phyloP scores from a whole-genome alignment of 1,140 invertebrate genomes.

The Cryptotermes secundus region DNA sequence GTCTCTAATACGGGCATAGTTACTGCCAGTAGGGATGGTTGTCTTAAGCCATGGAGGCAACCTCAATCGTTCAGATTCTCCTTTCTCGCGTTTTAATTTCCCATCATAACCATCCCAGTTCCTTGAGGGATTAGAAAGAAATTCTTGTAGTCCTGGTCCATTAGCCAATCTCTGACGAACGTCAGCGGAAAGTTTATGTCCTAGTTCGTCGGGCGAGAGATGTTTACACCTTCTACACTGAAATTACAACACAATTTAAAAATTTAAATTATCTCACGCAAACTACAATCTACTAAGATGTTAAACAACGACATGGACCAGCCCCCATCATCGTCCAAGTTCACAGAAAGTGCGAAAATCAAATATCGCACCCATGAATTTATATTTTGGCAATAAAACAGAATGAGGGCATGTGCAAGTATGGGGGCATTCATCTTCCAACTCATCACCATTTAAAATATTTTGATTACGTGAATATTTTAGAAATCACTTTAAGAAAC shows the following conservation, averaged over 20 bases:
- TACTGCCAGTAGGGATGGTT: constrained; percentile 87
- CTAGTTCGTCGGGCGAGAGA: not conserved
- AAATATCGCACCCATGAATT: too few relatives aligned
- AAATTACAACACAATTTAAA: not conserved
- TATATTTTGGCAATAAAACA: too few relatives aligned
- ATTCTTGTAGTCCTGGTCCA: constrained; percentile 65
- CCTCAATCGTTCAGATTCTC: constrained; percentile 76
- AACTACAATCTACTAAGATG: too few relatives aligned
- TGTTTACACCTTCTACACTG: not conserved
- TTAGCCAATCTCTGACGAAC: constrained; percentile 47
- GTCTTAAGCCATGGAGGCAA: constrained; percentile 97
- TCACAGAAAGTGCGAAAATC: too few relatives aligned
- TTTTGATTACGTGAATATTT: too few relatives aligned
- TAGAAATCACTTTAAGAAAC: too few relatives aligned
- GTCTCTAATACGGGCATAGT: constrained; percentile 82
- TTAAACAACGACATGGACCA: too few relatives aligned
- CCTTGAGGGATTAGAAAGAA: constrained; percentile 55
- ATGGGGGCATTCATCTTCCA: too few relatives aligned
- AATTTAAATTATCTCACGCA: too few relatives aligned
- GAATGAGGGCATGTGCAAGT: too few relatives aligned
- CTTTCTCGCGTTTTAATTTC: constrained; percentile 81
- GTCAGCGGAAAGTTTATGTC: constrained; percentile 46
- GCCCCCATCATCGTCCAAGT: too few relatives aligned
- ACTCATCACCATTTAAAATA: too few relatives aligned
- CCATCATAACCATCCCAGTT: constrained; percentile 70